Percentiles rank a stretch among this genome's conserved stretches.
These are phyloP conservation scores for Xylocopa sonorina DNA, from an alignment of 1,140 invertebrate genomes.

Conservation along the genomic window DNA sequence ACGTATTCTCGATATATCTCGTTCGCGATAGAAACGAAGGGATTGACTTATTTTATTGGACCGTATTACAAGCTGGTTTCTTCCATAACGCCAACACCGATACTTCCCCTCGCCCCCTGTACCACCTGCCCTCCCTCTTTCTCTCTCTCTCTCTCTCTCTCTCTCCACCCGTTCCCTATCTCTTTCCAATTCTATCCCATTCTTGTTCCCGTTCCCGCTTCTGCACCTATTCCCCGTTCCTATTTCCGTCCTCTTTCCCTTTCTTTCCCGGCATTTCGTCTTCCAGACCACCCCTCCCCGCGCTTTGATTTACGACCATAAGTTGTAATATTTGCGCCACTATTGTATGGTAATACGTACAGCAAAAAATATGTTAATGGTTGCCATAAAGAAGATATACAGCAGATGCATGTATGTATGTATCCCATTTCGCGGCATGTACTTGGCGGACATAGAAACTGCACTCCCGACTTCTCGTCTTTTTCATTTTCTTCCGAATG, in stretches of 20 bases:
- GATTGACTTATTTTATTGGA: slow-evolving; percentile 41
- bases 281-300: slow-evolving; percentile 30
- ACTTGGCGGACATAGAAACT: slow-evolving; percentile 75
- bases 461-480: not conserved
- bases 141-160: slow-evolving; percentile 17
- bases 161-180: slow-evolving; percentile 4
- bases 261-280: slow-evolving; percentile 1
- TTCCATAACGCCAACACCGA: not conserved
- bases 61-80: slow-evolving; percentile 14
- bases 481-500: slow-evolving; percentile 2
- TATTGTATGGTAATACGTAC: slow-evolving; percentile 81
- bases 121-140: not conserved
- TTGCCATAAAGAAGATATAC: slow-evolving; percentile 81
- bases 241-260: not conserved
- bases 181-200: slow-evolving; percentile 7
- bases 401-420: slow-evolving; percentile 72
- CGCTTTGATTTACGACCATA: slow-evolving; percentile 77
- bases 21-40: slow-evolving; percentile 15
- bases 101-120: slow-evolving; percentile 2
- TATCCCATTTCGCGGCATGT: slow-evolving; percentile 78
- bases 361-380: slow-evolving; percentile 82
- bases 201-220: not conserved
- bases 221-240: slow-evolving; percentile 16
- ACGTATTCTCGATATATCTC: not conserved
- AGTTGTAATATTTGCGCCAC: slow-evolving; percentile 81